A percentile compares a stretch with the other conserved stretches of the same genome.
Conservation (phyloP, 2,888 invertebrate genomes). For the Leptopilina drosophilae region DNA sequence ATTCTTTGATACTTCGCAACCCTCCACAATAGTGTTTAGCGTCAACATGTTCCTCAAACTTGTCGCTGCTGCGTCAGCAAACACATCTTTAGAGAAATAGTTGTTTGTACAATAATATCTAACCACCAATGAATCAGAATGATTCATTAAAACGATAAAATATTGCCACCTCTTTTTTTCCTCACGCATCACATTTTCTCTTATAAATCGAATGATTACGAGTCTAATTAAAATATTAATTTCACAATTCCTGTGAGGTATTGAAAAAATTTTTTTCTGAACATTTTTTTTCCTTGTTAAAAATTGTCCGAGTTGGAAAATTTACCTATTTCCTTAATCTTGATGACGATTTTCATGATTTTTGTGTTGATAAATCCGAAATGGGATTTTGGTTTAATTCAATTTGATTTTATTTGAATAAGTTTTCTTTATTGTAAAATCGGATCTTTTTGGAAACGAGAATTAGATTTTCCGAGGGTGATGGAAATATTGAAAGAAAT, state of each 20-base stretch:
- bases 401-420: not conserved
- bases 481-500: not conserved
- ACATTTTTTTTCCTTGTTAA: not conserved
- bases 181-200: not conserved
- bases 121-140: slow-evolving; percentile 7
- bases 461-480: too few relatives aligned
- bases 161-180: not conserved
- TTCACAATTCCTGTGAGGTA: not conserved
- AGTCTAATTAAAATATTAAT: not conserved
- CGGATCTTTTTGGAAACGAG: too few relatives aligned
- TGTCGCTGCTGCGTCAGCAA: not conserved
- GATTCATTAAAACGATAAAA: slow-evolving; percentile 11
- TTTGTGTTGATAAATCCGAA: not conserved
- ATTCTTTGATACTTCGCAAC: slow-evolving; percentile 5
- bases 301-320: not conserved
- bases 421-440: not conserved
- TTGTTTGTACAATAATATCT: not conserved
- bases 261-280: not conserved
- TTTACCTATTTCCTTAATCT: too few relatives aligned
- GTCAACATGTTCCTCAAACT: slow-evolving; percentile 31
- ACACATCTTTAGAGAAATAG: not conserved
- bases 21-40: slow-evolving; percentile 12
- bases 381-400: not conserved
- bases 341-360: not conserved
- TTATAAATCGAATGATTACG: slow-evolving; percentile 11